Conservation (phyloP, 2,113 vertebrate species). For the Microcebus murinus region DNA sequence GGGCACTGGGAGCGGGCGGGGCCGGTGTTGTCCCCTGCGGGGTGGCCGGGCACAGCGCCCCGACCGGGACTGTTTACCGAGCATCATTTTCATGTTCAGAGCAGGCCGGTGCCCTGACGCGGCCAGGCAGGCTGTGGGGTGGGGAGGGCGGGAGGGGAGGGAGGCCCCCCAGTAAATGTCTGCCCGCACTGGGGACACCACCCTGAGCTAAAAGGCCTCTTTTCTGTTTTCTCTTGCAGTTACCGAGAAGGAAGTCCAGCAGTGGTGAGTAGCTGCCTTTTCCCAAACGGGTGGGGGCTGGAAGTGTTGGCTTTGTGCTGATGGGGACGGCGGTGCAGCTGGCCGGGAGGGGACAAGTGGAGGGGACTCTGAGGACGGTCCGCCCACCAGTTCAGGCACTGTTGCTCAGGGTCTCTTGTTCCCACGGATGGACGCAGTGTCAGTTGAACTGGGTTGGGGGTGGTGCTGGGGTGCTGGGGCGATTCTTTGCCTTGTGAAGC, state of each 20-base stretch:
- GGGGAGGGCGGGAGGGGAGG: not conserved
- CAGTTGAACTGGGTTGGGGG: not conserved
- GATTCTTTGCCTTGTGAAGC: not conserved
- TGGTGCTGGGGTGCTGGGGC: not conserved
- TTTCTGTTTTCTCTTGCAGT: slow-evolving; percentile 89
- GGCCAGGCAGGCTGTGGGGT: accelerated
- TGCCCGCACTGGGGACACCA: not conserved
- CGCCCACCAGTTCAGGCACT: no score
- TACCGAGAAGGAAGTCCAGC: slow-evolving; percentile 96
- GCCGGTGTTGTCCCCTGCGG: not conserved
- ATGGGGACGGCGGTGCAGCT: not conserved
- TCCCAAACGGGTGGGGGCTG: accelerated
- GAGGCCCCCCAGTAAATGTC: not conserved
- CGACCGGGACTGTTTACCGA: accelerated
- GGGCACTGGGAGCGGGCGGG: not conserved
- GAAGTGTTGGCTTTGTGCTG: not conserved
- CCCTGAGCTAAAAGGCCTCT: slow-evolving; percentile 40
- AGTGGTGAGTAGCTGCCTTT: slow-evolving; percentile 91
- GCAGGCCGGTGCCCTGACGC: accelerated
- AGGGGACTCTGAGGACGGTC: not conserved
- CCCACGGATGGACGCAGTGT: accelerated
- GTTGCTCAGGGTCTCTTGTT: not conserved
- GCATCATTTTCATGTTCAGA: not conserved
- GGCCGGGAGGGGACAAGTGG: accelerated
- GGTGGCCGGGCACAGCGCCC: not conserved